These are phyloP conservation scores for Cariama cristata DNA, from an alignment of 2,113 vertebrate genomes.

Conservation along the genomic window DNA sequence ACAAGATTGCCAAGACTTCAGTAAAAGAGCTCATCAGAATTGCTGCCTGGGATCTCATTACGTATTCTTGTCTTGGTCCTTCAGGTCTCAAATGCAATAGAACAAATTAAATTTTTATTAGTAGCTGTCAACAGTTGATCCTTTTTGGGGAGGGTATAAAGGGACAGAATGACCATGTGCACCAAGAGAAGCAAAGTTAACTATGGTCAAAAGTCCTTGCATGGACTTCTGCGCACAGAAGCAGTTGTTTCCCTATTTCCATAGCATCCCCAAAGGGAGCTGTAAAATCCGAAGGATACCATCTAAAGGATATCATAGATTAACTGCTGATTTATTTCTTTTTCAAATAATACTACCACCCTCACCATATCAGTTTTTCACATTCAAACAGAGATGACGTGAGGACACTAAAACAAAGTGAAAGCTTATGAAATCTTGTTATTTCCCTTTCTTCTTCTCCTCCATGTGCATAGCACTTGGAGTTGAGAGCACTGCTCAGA, in stretches of 20 bases:
- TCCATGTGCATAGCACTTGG: accelerated
- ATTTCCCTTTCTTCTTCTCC: not conserved
- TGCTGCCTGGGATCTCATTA: not conserved
- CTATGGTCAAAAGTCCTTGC: not conserved
- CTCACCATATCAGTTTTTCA: not conserved
- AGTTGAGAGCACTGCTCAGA: not conserved
- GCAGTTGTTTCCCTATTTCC: not conserved
- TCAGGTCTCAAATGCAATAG: not conserved
- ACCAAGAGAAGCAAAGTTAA: not conserved
- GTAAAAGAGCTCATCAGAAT: not conserved
- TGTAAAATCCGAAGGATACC: not conserved
- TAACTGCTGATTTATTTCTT: not conserved
- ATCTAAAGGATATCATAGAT: not conserved
- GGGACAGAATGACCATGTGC: not conserved
- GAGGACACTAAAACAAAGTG: not conserved
- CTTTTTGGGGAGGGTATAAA: not conserved
- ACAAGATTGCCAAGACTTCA: not conserved
- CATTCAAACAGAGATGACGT: not conserved
- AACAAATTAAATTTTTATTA: not conserved
- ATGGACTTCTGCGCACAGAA: not conserved
- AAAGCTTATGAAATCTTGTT: not conserved
- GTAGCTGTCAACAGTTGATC: not conserved
- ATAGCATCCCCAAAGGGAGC: not conserved
- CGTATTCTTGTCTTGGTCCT: not conserved
- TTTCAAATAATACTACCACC: not conserved